Evolutionary conservation across 2,797 vertebrate genomes (phyloP), one percentile per base, ranked within the genome.

Genomic region (Vespertilio murinus): DNA sequence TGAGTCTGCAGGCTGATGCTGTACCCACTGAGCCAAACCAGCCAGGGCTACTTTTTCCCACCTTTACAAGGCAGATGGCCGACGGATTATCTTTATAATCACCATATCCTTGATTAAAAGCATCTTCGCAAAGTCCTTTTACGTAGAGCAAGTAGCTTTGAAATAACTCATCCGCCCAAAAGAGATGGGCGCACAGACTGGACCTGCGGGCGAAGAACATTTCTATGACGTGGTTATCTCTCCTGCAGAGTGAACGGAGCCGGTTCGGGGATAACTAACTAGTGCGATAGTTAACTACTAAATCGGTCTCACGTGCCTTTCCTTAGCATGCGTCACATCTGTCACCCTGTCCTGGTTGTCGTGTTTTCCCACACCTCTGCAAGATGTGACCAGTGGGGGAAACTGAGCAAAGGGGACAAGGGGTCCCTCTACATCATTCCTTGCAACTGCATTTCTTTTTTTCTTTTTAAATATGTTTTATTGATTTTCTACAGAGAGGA

Each of bases 81-180:
- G 77, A 81, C 2, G 91, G 33, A 45, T 86, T 92, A 22, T 93
- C 95, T 80, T 95, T 88, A 33, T 40, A 30, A 11, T 56, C 5
- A 69, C 38, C 20, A 8, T 9, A 86, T 22, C 40, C 89, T 14
- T 70, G 49, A 67, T 38, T 91, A 91, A 97, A 16, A 40, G 97
- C 96, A 61, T 97, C 96, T 95, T 98, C 97, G 95, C 95, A 98
- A 49, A 98, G 92, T 42, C 96, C 93, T 75, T 77, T 97, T 70
- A 98, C 78, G 82, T 97, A 97, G 74, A 98, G 92, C 82, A 98
- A 94, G 75, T 97, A 98, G 40, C 56, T 67, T 80, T 97, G 98
- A 94, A 97, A 97, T 42, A 97, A 81, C 35, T 97, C 96, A 90
- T 98, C 97, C 42, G 97, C 97, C 54, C 93, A 91, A 89, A 98